Conservation (phyloP, 2,888 invertebrate species). For the Cynaeus angustus region DNA sequence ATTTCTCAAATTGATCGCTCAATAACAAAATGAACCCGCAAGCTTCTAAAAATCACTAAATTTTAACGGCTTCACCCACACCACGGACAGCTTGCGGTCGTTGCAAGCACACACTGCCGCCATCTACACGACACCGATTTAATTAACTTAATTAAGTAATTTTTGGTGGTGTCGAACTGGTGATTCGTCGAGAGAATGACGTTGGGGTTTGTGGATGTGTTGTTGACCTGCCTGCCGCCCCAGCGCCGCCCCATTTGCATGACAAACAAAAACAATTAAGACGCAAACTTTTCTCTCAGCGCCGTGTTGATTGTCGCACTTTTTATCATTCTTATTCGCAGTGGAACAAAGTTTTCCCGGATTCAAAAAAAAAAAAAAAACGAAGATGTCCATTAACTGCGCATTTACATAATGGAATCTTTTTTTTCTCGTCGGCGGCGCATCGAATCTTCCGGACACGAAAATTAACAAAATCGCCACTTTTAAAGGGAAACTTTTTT, state of each 20-base stretch:
- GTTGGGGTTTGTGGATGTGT: background rate
- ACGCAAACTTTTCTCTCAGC: conserved; percentile 41
- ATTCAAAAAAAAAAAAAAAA: conserved; percentile 27
- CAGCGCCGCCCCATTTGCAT: conserved; percentile 33
- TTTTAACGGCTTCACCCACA: too few species aligned
- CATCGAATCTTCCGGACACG: conserved; percentile 26
- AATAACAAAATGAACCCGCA: conserved; percentile 3
- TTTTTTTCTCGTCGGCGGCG: conserved; percentile 36
- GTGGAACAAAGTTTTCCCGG: conserved; percentile 26
- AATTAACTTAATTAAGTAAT: too few species aligned
- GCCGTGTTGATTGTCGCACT: conserved; percentile 43
- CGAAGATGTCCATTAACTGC: conserved; percentile 45
- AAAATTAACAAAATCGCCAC: conserved; percentile 33
- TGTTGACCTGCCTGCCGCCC: conserved; percentile 19
- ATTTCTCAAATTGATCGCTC: conserved; percentile 2
- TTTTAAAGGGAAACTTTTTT: conserved; percentile 18
- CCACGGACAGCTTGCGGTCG: background rate
- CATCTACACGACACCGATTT: background rate
- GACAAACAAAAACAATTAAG: conserved; percentile 44
- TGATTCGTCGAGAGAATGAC: too few species aligned
- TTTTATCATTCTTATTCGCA: conserved; percentile 46
- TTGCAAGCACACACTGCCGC: conserved; percentile 1
- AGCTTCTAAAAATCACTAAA: too few species aligned
- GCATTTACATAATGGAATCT: conserved; percentile 46
- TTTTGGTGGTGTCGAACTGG: too few species aligned